These are phyloP conservation scores for Vimba vimba DNA, from an alignment of 2,113 vertebrate species.

Conservation along the genomic window DNA sequence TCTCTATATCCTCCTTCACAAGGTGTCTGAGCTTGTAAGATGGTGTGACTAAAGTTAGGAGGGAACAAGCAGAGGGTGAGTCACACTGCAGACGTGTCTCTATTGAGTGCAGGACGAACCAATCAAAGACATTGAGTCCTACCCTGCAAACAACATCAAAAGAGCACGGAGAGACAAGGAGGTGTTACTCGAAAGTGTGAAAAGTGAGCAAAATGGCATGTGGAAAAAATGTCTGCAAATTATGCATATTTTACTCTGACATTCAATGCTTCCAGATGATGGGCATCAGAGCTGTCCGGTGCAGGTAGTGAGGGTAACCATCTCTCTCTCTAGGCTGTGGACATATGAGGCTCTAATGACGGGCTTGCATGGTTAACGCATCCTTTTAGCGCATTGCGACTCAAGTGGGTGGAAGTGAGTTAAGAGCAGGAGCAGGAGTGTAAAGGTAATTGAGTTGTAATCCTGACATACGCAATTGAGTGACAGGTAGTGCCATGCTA, in stretches of 20 bases:
- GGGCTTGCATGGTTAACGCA: slow-evolving; percentile 66
- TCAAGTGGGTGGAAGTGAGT: slow-evolving; percentile 57
- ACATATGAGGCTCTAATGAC: slow-evolving; percentile 52
- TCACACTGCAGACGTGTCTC: slow-evolving; percentile 31
- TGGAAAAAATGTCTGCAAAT: slow-evolving; percentile 46
- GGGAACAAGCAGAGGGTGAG: slow-evolving; percentile 18
- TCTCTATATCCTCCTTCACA: slow-evolving; percentile 53
- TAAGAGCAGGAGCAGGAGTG: slow-evolving; percentile 60
- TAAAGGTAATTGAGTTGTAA: slow-evolving; percentile 68
- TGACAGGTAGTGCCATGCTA: slow-evolving; percentile 35
- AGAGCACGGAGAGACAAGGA: slow-evolving; percentile 34
- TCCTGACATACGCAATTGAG: slow-evolving; percentile 52
- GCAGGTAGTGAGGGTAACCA: slow-evolving; percentile 38
- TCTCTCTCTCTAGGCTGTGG: slow-evolving; percentile 50
- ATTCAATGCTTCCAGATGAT: slow-evolving; percentile 50
- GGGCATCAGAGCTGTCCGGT: slow-evolving; percentile 29
- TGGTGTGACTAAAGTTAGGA: slow-evolving; percentile 34
- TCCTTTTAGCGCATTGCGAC: slow-evolving; percentile 58
- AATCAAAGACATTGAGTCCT: slow-evolving; percentile 48
- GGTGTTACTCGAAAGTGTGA: slow-evolving; percentile 3
- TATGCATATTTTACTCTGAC: slow-evolving; percentile 55
- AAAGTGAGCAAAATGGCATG: slow-evolving; percentile 49
- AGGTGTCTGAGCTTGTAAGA: slow-evolving; percentile 65
- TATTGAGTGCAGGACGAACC: slow-evolving; percentile 42
- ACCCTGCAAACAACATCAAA: slow-evolving; percentile 45